These are phyloP conservation scores for Oenanthe oenanthe DNA, from an alignment of 2,113 vertebrate species.

Conservation along the genomic window DNA sequence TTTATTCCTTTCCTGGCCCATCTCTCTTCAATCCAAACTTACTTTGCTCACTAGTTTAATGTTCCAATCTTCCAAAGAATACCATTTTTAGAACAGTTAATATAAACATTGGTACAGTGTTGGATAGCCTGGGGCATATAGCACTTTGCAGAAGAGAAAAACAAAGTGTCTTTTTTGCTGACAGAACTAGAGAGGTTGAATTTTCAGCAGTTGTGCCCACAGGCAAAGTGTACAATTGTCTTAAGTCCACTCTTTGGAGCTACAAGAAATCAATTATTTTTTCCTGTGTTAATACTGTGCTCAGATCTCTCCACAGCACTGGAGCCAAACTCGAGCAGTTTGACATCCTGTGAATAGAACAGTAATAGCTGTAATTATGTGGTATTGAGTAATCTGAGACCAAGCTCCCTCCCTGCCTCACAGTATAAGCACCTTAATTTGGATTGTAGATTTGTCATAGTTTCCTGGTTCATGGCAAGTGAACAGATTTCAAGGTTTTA, in stretches of 20 bases:
- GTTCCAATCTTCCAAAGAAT: not conserved
- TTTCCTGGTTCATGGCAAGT: not conserved
- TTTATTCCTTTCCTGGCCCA: not conserved
- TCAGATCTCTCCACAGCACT: not conserved
- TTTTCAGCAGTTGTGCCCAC: not conserved
- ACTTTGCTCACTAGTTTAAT: not conserved
- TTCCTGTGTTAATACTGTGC: not conserved
- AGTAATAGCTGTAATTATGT: conserved; percentile 20
- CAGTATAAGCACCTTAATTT: not conserved
- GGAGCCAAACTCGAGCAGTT: not conserved
- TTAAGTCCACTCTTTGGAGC: not conserved
- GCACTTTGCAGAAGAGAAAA: not conserved
- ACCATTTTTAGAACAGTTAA: not conserved
- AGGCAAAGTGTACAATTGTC: not conserved
- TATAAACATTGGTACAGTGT: not conserved
- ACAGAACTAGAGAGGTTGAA: not conserved
- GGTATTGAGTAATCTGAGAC: not conserved
- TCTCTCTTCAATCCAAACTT: not conserved
- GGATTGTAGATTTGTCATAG: not conserved
- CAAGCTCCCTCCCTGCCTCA: not conserved
- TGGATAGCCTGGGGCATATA: not conserved
- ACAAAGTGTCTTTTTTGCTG: not conserved
- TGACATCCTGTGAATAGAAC: not conserved
- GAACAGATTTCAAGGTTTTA: not conserved
- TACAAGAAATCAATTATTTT: not conserved